Percentiles rank a stretch among this genome's conserved stretches.
Conservation (phyloP, 2,113 vertebrate genomes). For the Peromyscus maniculatus region DNA sequence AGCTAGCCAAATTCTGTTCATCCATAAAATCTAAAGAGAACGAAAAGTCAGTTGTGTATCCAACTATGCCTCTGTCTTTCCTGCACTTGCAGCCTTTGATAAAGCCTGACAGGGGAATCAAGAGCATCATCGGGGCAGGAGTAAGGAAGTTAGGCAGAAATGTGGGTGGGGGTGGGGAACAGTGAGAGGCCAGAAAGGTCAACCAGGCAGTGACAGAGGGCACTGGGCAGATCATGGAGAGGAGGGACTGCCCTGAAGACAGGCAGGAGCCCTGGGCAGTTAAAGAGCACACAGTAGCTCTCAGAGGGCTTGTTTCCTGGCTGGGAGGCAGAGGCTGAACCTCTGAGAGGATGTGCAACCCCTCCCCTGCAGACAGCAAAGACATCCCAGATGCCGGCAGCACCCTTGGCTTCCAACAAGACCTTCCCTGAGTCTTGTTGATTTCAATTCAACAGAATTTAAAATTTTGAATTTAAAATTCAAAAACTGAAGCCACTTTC, state of each 20-base stretch:
- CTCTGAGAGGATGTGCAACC: background rate
- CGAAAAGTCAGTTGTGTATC: background rate
- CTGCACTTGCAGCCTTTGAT: background rate
- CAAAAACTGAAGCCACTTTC: background rate
- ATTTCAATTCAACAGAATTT: background rate
- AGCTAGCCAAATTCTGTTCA: background rate
- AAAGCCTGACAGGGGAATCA: background rate
- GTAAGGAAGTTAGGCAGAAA: too few species aligned
- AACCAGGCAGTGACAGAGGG: background rate
- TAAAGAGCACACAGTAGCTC: background rate
- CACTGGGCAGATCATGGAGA: background rate
- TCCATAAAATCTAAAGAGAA: background rate
- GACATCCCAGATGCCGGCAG: background rate
- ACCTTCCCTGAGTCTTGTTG: background rate
- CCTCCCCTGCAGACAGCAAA: background rate
- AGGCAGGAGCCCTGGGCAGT: background rate
- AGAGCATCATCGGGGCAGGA: background rate
- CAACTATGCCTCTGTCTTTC: background rate
- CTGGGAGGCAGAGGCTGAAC: background rate
- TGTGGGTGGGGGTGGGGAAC: fast-evolving
- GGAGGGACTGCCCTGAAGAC: background rate
- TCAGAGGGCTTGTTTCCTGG: background rate
- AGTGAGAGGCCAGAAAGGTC: background rate
- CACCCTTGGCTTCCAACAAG: background rate
- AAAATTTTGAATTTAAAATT: background rate